A percentile compares a stretch with the other conserved stretches of the same genome.
These are phyloP conservation scores for Dryococelus australis DNA, from an alignment of 2,888 invertebrate genomes.

Conservation along the genomic window DNA sequence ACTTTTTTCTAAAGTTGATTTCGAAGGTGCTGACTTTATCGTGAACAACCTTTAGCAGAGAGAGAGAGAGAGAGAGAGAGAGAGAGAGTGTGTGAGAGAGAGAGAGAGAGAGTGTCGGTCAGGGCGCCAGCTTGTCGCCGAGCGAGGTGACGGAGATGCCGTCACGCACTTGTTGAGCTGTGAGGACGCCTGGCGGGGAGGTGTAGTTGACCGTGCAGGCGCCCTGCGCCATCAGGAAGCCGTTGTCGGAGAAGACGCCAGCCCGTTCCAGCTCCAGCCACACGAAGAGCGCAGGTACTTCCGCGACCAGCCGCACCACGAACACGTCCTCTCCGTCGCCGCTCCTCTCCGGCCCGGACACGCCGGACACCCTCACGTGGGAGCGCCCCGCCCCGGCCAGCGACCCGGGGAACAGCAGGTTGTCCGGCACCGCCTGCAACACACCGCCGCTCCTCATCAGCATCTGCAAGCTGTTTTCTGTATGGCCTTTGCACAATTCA, in stretches of 20 bases:
- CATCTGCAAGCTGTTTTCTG: neutral
- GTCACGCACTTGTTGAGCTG: neutral
- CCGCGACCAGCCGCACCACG: slow-evolving; percentile 58
- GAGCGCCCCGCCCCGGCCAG: slow-evolving; percentile 59
- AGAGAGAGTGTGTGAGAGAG: neutral
- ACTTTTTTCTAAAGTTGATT: too few species aligned
- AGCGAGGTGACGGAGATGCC: slow-evolving; percentile 1
- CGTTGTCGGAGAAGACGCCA: slow-evolving; percentile 80
- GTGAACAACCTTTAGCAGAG: too few species aligned
- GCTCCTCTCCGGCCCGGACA: neutral
- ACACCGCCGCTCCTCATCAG: neutral
- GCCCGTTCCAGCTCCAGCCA: slow-evolving; percentile 69
- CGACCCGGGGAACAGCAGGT: slow-evolving; percentile 71
- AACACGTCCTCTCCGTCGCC: slow-evolving; percentile 40
- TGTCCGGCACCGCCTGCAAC: slow-evolving; percentile 64
- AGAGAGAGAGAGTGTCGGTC: neutral
- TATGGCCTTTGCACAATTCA: too few species aligned
- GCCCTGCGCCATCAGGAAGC: slow-evolving; percentile 60
- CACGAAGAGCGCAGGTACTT: slow-evolving; percentile 70
- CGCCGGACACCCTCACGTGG: neutral
- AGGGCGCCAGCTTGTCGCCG: neutral
- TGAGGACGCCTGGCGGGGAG: neutral
- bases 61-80: too few species aligned
- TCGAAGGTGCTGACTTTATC: too few species aligned
- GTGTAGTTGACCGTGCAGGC: neutral